Evolutionary conservation across 2,113 vertebrate genomes (phyloP), one percentile per base, ranked within the genome.

Genomic region (Monarcha castaneiventris): DNA sequence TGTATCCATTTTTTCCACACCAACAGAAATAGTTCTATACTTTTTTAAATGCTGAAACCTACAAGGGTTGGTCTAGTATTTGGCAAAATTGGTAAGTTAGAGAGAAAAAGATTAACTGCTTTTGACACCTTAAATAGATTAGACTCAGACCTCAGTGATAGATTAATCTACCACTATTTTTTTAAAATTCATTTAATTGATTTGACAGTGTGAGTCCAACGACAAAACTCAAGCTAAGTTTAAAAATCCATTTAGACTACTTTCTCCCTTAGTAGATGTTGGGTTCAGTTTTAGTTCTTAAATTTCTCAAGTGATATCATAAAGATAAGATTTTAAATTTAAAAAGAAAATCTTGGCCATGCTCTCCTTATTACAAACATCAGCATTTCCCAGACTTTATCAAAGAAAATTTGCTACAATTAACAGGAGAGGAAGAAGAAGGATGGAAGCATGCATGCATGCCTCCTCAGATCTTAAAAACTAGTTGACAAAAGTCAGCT

Each of bases 131-230:
- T 98, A 98, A 99, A 98, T 98, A 98, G 97, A 98, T 98, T 98
- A 98, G 97, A 97, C 96, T 98, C 97, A 95, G 94, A 97, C 96
- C 96, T 97, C 97, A 97, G 95, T 91, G 96, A 95, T 97, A 84
- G 96, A 98, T 99, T 99, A 93, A 97, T 98, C 98, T 78, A 55
- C 16, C 23, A 55, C 6, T 46, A 39, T 7, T 10, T 46, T 52
- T 66, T 55, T 10, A 1, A 4, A 76, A 61, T 39, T 61, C 3
- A n/a, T 68, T 98, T 99, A 98, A 98, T 98, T 97, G 97, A 97
- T 97, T 98, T 94, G 93, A 97, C 98, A 98, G 98, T 98, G 98
- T 98, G 97, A 98, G 80, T 96, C 96, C 98, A 99, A 98, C 98
- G 98, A 97, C 97, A 98, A 95, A 97, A 96, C 91, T 97, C 80